Evolutionary conservation across 2,888 invertebrate species (phyloP).

Genomic region (Torymus tubicola): DNA sequence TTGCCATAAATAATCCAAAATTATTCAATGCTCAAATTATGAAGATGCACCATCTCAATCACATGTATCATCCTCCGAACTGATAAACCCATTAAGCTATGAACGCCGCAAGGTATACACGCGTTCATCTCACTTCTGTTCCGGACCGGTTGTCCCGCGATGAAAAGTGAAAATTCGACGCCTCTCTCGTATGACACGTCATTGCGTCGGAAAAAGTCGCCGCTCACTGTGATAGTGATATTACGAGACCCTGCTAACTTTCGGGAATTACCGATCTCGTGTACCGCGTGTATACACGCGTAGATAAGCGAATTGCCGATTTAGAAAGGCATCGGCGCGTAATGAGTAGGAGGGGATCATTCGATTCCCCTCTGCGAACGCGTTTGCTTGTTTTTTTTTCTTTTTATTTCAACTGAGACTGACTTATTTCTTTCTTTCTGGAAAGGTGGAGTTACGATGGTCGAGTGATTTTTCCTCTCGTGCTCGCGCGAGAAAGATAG

Average conservation of each 20-base stretch:
- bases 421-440: conserved; percentile 29
- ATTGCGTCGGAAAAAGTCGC: conserved; percentile 16
- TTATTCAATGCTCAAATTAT: too few relatives aligned
- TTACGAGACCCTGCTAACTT: conserved; percentile 26
- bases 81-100: too few relatives aligned
- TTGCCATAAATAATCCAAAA: too few relatives aligned
- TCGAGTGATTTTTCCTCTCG: conserved; percentile 43
- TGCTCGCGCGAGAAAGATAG: background rate
- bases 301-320: conserved; percentile 33
- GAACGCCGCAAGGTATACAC: background rate
- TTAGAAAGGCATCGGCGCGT: conserved; percentile 50
- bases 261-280: background rate
- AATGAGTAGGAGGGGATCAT: background rate
- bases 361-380: background rate
- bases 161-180: conserved; percentile 37
- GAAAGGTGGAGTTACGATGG: conserved; percentile 44
- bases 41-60: too few relatives aligned
- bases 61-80: too few relatives aligned
- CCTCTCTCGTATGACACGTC: background rate
- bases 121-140: background rate
- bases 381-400: conserved; percentile 13
- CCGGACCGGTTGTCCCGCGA: background rate
- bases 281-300: background rate
- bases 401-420: background rate
- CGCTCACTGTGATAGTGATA: background rate